Percentiles rank a stretch among this genome's conserved stretches.
Evolutionary conservation across 2,888 invertebrate species (phyloP).

Genomic region (Cordylochernes scorpioides): DNA sequence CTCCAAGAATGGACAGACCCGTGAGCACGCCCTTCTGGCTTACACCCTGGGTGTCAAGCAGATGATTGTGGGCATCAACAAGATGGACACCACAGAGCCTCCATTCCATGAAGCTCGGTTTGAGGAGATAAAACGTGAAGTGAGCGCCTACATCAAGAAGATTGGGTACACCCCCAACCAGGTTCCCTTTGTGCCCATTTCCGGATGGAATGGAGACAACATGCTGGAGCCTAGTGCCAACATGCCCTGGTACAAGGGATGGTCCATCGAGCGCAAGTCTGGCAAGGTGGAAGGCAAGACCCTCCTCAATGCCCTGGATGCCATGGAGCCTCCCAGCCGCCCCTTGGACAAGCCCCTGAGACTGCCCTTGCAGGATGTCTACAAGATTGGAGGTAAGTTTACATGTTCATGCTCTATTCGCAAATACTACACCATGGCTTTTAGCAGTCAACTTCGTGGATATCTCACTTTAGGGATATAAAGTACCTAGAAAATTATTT

Average conservation of each 20-base stretch:
- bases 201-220: conserved; percentile 99
- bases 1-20: conserved; percentile 96
- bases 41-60: conserved; percentile 97
- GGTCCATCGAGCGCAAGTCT: conserved; percentile 78
- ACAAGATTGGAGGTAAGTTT: conserved; percentile 78
- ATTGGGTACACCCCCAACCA: conserved; percentile 95
- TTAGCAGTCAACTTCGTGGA: too few relatives aligned
- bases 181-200: conserved; percentile 95
- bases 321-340: conserved; percentile 74
- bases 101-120: conserved; percentile 78
- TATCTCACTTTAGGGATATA: too few relatives aligned
- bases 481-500: too few relatives aligned
- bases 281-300: conserved; percentile 80
- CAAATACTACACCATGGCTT: too few relatives aligned
- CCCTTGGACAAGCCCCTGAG: conserved; percentile 92
- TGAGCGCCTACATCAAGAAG: conserved; percentile 92
- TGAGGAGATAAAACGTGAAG: conserved; percentile 98
- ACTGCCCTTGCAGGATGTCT: conserved; percentile 96
- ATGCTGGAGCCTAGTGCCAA: conserved; percentile 86
- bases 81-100: conserved; percentile 99
- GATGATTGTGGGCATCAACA: conserved; percentile 95
- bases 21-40: conserved; percentile 90
- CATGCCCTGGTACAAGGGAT: conserved; percentile 92
- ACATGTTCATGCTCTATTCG: too few relatives aligned
- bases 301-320: conserved; percentile 85